Percentiles rank a stretch among this genome's conserved stretches.
Evolutionary conservation across 2,888 invertebrate genomes (phyloP).

Genomic region (Noctua fimbriata): DNA sequence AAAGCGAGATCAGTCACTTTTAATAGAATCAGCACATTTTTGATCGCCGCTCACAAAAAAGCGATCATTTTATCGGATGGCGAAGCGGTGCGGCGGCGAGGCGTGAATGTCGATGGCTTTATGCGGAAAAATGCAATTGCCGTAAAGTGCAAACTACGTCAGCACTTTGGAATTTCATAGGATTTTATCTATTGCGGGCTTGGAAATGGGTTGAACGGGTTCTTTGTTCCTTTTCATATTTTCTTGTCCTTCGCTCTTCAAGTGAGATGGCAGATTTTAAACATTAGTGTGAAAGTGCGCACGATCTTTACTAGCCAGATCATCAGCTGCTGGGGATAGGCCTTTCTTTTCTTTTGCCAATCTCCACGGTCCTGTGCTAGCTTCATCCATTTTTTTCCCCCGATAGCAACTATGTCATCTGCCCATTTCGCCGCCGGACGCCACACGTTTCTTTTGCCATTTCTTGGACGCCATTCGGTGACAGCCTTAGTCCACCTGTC

Average conservation of each 20-base stretch:
- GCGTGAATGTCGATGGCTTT: conserved; percentile 25
- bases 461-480: too few species aligned
- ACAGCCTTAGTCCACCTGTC: too few species aligned
- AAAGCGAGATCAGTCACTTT: neutral
- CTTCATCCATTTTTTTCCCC: too few species aligned
- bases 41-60: conserved; percentile 29
- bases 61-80: conserved; percentile 35
- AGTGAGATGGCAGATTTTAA: conserved; percentile 5
- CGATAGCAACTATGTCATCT: too few species aligned
- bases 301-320: too few species aligned
- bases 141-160: conserved; percentile 45
- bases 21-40: conserved; percentile 41
- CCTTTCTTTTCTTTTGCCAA: too few species aligned
- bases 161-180: conserved; percentile 48
- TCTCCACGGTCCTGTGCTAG: too few species aligned
- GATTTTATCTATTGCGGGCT: conserved; percentile 42
- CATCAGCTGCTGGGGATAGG: too few species aligned
- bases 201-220: conserved; percentile 35
- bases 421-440: too few species aligned
- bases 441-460: too few species aligned
- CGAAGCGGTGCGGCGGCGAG: neutral
- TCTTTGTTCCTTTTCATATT: conserved; percentile 44
- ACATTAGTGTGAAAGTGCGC: neutral
- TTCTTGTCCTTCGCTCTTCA: neutral
- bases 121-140: conserved; percentile 59